phyloP scores from a whole-genome alignment of 2,113 vertebrate genomes.

The Coptodon bakossiorum region DNA sequence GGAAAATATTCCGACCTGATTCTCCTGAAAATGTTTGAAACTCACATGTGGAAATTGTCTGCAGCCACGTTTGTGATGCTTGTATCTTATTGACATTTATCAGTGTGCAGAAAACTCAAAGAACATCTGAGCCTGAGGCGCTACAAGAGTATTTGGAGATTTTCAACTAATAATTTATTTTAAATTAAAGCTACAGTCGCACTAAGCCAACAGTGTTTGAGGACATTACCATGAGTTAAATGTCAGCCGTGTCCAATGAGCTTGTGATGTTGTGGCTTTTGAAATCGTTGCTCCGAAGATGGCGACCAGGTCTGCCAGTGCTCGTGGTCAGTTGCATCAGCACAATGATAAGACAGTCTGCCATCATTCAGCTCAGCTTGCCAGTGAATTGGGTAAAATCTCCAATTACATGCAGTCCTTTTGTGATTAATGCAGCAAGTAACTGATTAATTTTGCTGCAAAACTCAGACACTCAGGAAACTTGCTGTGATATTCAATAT shows the following conservation, averaged over 20 bases:
- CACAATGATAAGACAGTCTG: rapidly evolving
- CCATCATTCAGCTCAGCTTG: background rate
- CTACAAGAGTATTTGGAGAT: background rate
- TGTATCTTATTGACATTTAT: background rate
- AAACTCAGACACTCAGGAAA: rapidly evolving
- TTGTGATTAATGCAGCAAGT: background rate
- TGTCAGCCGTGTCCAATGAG: background rate
- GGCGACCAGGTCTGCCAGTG: background rate
- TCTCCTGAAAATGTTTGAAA: background rate
- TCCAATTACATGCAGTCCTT: background rate
- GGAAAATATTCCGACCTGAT: background rate
- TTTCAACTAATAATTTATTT: background rate
- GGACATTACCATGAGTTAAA: background rate
- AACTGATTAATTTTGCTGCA: rapidly evolving
- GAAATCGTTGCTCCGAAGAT: rapidly evolving
- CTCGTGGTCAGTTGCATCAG: background rate
- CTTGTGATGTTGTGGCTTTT: background rate
- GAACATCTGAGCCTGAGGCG: background rate
- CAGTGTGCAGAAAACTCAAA: background rate
- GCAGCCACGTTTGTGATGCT: background rate
- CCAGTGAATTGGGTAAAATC: rapidly evolving
- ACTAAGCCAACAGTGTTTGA: background rate
- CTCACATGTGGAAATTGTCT: background rate
- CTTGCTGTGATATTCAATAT: background rate
- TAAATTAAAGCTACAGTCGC: background rate